Base-by-base conservation (phyloP, 2,797 vertebrate species). In the Aselliscus stoliczkanus region DNA sequence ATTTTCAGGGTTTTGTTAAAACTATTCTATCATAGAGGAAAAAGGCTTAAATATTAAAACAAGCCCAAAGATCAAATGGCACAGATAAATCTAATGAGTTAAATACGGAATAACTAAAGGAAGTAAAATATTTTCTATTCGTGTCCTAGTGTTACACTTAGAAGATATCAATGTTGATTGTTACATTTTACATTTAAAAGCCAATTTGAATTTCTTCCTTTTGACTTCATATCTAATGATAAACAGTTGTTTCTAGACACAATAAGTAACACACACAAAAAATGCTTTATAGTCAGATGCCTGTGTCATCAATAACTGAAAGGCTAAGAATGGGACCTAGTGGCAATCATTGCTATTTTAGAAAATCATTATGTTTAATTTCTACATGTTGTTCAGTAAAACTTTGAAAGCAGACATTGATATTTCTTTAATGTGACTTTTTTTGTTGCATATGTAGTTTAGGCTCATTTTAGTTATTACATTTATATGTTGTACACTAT, bases 311-410 rank as follows among this genome's bases (percentile, higher is more conserved):
- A 87, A 42, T 95, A 95, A 91, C 54, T 73, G 42, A 73, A 87
- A 94, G 39, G 25, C n/a, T 93, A 69, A 93, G 10, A 76, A 42
- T n/a, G 17, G 42, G 60, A 39, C 29, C 34, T 79, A n/a, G 7
- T 93, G 64, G 56, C 25, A 93, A 75, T 89, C 18, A 39, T 18
- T 89, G 83, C 17, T 91, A 73, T 79, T 94, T 80, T 0, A 15
- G 90, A 94, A 91, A 83, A 93, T 86, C 31, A 83, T 77, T 93
- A 52, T 56, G 25, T 50, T 91, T 90, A 90, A 47, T 97, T n/a
- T 84, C 34, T 88, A 79, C 12, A 34, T 89, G 58, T 47, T 80
- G 17, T 56, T 85, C 10, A 67, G 7, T 79, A 37, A 83, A 65
- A 91, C 47, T 86, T 96, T 21, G 76, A 79, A 92, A 70, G 9